These are phyloP conservation scores for Acipenser transmontanus DNA, from an alignment of 2,797 vertebrate species.

Conservation along the genomic window DNA sequence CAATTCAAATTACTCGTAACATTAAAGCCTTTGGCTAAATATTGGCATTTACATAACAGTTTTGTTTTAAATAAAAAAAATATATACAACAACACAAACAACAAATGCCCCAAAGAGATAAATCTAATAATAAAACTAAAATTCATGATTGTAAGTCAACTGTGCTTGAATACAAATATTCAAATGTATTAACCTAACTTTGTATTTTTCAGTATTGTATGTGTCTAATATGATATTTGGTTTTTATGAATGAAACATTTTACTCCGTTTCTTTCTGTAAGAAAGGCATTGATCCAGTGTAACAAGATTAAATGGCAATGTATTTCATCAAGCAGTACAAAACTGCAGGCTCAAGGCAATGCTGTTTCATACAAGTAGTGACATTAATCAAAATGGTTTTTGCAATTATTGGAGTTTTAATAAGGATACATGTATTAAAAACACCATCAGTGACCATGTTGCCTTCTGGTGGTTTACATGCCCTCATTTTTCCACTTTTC, in stretches of 20 bases:
- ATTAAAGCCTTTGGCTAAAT: too few relatives aligned
- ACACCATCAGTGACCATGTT: constrained; percentile 31
- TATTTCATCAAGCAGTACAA: constrained; percentile 48
- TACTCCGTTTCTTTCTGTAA: constrained; percentile 14
- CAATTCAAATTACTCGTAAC: too few relatives aligned
- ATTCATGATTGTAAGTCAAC: constrained; percentile 7
- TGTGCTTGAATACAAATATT: neutral
- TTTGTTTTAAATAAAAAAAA: too few relatives aligned
- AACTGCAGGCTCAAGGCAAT: constrained; percentile 45
- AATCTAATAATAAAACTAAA: constrained; percentile 6
- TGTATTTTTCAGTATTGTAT: too few relatives aligned
- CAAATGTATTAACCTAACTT: constrained; percentile 15
- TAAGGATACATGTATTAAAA: constrained; percentile 58
- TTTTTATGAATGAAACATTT: neutral
- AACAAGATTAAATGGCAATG: constrained; percentile 54
- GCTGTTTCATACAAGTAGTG: constrained; percentile 54
- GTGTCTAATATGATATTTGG: neutral
- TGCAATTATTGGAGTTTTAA: constrained; percentile 59
- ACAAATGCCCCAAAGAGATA: constrained; percentile 11
- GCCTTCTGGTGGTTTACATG: constrained; percentile 11
- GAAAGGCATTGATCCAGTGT: constrained; percentile 54
- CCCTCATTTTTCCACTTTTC: constrained; percentile 28
- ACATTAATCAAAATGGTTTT: constrained; percentile 68
- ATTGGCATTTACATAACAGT: too few relatives aligned
- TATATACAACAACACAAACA: neutral